Percentiles rank a stretch among this genome's conserved stretches.
These are phyloP conservation scores for Oikopleura vanhoeffeni DNA, from an alignment of 23 tunicate genomes.

Conservation along the genomic window DNA sequence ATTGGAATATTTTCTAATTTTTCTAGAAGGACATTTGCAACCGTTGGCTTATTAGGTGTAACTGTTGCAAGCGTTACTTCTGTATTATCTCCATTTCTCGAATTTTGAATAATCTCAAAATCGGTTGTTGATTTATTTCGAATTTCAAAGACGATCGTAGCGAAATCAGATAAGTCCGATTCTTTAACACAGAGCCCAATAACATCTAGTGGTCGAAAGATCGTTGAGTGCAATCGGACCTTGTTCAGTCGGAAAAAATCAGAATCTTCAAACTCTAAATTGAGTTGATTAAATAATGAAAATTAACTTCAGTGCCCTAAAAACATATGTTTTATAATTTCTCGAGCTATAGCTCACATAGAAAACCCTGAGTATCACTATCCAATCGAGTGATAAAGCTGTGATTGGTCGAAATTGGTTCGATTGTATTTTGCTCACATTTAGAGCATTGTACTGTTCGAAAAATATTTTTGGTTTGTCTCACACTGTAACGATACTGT, in stretches of 20 bases:
- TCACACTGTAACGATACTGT: too few species aligned
- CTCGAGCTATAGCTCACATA: too few species aligned
- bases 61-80: not conserved
- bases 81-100: not conserved
- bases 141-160: not conserved
- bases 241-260: not conserved
- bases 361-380: too few species aligned
- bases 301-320: too few species aligned
- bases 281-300: too few species aligned
- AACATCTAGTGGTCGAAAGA: slow-evolving; percentile 4
- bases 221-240: not conserved
- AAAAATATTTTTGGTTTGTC: too few species aligned
- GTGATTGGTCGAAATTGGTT: too few species aligned
- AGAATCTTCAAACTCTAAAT: not conserved
- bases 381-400: too few species aligned
- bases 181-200: not conserved
- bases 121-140: not conserved
- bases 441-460: too few species aligned
- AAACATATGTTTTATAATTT: too few species aligned
- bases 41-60: not conserved
- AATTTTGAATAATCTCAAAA: not conserved
- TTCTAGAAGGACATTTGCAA: not conserved
- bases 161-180: not conserved
- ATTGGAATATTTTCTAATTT: not conserved
- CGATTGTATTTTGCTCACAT: too few species aligned